Percentiles rank a stretch among this genome's conserved stretches.
phyloP scores from a whole-genome alignment of 2,888 invertebrate genomes.

The Mamestra brassicae region DNA sequence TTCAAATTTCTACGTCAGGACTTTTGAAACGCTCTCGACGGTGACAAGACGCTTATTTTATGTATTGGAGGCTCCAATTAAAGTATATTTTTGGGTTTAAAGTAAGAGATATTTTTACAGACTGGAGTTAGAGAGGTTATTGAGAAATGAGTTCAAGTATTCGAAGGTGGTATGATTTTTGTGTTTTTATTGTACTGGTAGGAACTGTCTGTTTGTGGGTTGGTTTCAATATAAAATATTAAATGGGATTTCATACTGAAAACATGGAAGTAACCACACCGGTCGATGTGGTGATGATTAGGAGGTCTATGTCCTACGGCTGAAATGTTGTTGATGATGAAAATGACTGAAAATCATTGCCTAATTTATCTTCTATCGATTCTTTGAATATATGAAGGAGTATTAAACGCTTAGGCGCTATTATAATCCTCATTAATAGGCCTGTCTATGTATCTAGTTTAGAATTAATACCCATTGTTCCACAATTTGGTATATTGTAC shows the following conservation, averaged over 20 bases:
- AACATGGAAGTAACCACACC: neutral
- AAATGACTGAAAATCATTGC: neutral
- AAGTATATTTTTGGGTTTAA: constrained; percentile 40
- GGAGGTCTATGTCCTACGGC: too few species aligned
- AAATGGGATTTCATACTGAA: neutral
- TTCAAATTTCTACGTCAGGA: constrained; percentile 79
- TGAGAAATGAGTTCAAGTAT: neutral
- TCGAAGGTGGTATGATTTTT: neutral
- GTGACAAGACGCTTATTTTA: constrained; percentile 78
- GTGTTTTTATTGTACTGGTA: neutral
- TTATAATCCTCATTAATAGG: neutral
- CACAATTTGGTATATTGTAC: neutral
- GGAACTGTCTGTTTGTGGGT: too few species aligned
- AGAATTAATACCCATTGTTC: constrained; percentile 6
- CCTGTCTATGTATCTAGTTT: neutral
- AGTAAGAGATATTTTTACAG: constrained; percentile 33
- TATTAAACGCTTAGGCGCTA: neutral
- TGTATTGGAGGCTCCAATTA: constrained; percentile 70
- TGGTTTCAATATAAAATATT: too few species aligned
- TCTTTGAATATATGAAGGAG: neutral
- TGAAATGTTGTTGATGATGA: too few species aligned
- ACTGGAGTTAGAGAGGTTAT: constrained; percentile 1
- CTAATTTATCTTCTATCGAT: neutral
- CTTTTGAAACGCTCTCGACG: constrained; percentile 75
- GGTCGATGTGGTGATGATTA: neutral